Evolutionary conservation across 2,113 vertebrate species (phyloP), one percentile per base, ranked within the genome.

Genomic region (Sclerurus mexicanus): DNA sequence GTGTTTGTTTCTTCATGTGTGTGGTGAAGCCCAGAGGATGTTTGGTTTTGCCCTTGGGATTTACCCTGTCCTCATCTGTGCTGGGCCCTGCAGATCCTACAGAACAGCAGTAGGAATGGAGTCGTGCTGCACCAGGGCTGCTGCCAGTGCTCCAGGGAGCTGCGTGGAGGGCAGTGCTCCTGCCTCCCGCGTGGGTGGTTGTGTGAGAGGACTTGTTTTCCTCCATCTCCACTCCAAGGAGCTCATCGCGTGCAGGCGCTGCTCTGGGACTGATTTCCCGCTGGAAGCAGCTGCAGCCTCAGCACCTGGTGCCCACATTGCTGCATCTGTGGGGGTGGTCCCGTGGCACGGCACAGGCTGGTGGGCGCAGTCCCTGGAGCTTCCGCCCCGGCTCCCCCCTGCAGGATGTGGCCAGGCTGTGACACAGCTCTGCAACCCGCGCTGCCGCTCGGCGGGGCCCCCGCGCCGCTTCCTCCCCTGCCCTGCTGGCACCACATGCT

Each of bases 351-450:
- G 27, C 31, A 33, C 53, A 33, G 53, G 18, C 49, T 5, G 74
- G 33, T 31, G 49, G 52, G 75, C 1, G 0, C 74, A 49, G 73
- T 10, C 33, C 9, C 73, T 44, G 3, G 22, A 46, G 35, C 91
- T 85, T 85, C 91, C 27, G 2, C 46, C 63, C 19, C 14, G 9
- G 35, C 7, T 27, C 50, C 5, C 28, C 31, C 46, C 7, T n/a
- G 56, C 95, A 95, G 97, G 97, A 97, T 97, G 97, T 96, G 96
- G 97, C 40, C 47, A 76, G 56, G 74, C 87, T n/a, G 73, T 94
- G 95, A 93, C 92, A 87, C 76, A 60, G 77, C 85, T 52, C 93
- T 58, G n/a, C 64, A 80, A 85, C 80, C 90, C n/a, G n/a, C 37
- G 44, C 46, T 49, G 33, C 78, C 10, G 58, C 93, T 86, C 56